Evolutionary conservation across 2,113 vertebrate genomes (phyloP).

Genomic region (Apodemus speciosus): DNA sequence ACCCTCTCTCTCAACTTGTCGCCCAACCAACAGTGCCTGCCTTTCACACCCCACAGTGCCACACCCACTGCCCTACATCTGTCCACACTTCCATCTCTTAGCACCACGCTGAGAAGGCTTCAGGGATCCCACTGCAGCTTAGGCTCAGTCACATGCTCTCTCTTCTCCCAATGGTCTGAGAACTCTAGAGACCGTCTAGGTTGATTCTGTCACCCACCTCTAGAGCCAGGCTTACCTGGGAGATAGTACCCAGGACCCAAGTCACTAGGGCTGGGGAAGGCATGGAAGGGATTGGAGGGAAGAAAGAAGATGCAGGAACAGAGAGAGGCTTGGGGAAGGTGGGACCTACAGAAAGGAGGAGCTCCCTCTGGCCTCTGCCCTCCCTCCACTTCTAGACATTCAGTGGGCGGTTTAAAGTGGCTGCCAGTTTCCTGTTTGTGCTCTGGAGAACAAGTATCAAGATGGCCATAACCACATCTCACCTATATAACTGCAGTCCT

Average conservation of each 20-base stretch:
- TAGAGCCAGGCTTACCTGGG: not conserved
- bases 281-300: rapidly evolving
- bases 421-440: not conserved
- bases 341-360: not conserved
- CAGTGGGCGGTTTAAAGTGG: not conserved
- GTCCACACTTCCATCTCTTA: not conserved
- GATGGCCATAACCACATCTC: not conserved
- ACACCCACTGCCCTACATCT: not conserved
- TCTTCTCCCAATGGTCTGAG: not conserved
- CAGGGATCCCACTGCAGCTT: not conserved
- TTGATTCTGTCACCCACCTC: not conserved
- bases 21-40: no score
- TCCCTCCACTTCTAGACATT: no score
- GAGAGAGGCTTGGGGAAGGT: rapidly evolving
- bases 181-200: not conserved
- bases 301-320: rapidly evolving
- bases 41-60: not conserved
- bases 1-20: not conserved
- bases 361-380: not conserved
- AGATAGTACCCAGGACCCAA: not conserved
- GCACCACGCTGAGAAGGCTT: not conserved
- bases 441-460: not conserved
- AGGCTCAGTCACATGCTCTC: not conserved
- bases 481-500: not conserved
- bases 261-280: not conserved